phyloP scores from a whole-genome alignment of 2,113 vertebrate genomes.

The Oenanthe oenanthe region DNA sequence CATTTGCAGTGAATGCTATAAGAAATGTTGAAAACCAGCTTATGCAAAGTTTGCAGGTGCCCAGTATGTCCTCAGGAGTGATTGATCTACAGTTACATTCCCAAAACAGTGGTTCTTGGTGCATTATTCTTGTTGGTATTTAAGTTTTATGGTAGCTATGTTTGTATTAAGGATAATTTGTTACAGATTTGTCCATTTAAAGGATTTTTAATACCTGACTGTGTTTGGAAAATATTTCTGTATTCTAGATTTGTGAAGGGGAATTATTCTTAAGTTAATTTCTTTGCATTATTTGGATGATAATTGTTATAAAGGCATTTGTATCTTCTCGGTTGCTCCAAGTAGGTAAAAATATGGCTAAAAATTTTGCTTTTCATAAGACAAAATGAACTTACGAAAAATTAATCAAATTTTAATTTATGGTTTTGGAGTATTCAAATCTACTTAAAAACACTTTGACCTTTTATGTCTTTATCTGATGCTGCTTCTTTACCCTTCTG shows the following conservation, averaged over 20 bases:
- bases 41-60: not conserved
- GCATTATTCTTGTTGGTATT: not conserved
- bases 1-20: not conserved
- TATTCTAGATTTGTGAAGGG: not conserved
- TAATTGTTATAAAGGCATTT: not conserved
- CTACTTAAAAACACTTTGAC: not conserved
- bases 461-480: conserved; percentile 2
- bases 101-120: not conserved
- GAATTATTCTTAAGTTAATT: not conserved
- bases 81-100: not conserved
- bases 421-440: not conserved
- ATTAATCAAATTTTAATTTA: not conserved
- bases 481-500: not conserved
- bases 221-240: not conserved
- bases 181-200: not conserved
- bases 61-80: not conserved
- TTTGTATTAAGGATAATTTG: not conserved
- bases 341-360: not conserved
- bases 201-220: not conserved
- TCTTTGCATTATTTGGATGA: not conserved
- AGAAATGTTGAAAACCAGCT: not conserved
- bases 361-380: not conserved
- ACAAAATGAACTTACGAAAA: not conserved
- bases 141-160: not conserved
- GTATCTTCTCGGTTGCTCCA: not conserved